Evolutionary conservation across 1,140 invertebrate genomes (phyloP).

Genomic region (Adoxophyes honmai): DNA sequence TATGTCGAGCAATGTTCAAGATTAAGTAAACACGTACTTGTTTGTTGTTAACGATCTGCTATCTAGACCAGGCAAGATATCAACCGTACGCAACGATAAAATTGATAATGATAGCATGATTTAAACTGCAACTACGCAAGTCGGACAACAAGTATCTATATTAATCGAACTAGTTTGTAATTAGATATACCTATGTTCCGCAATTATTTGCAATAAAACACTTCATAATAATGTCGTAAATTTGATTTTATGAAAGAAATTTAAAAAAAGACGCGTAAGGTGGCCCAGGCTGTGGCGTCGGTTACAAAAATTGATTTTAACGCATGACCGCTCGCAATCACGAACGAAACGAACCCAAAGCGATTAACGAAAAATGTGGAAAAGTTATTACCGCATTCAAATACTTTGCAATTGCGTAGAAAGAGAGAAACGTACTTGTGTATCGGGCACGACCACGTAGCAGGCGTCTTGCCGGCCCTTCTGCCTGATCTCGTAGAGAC

Average conservation of each 20-base stretch:
- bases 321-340: conserved; percentile 6
- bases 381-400: background rate
- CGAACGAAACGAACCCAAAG: background rate
- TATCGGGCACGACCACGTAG: conserved; percentile 82
- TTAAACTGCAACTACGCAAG: too few species aligned
- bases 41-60: background rate
- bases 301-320: background rate
- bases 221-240: background rate
- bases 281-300: background rate
- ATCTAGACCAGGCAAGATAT: too few species aligned
- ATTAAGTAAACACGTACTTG: background rate
- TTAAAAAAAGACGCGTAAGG: too few species aligned
- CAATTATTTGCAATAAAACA: background rate
- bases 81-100: too few species aligned
- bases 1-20: too few species aligned
- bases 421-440: conserved; percentile 77
- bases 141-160: too few species aligned
- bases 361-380: conserved; percentile 1
- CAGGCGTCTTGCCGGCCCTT: conserved; percentile 79
- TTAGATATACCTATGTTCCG: too few species aligned
- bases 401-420: conserved; percentile 4
- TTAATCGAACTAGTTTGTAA: too few species aligned
- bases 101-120: background rate
- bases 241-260: too few species aligned
- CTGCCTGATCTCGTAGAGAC: conserved; percentile 81